phyloP scores from a whole-genome alignment of 2,113 vertebrate genomes.

The Menidia beryllina region DNA sequence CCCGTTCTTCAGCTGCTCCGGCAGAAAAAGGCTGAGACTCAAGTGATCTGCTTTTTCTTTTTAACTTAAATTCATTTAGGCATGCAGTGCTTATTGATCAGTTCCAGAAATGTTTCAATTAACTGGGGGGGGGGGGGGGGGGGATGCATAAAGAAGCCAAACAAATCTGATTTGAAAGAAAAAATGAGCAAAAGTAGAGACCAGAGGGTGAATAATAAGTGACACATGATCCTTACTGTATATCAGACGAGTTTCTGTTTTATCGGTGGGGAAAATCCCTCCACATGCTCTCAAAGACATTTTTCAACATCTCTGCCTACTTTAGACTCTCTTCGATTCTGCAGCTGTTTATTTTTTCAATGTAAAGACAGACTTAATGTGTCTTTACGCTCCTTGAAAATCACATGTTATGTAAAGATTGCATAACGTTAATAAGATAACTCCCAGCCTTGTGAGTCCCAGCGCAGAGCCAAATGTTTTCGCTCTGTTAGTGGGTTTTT shows the following conservation, averaged over 20 bases:
- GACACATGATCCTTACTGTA: not conserved
- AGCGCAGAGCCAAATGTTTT: not conserved
- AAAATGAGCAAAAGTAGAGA: not conserved
- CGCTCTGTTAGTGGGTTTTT: not conserved
- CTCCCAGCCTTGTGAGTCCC: not conserved
- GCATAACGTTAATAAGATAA: conserved; percentile 2
- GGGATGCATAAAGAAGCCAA: not conserved
- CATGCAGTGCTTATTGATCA: not conserved
- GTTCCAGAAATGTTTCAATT: not conserved
- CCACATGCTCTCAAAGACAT: not conserved
- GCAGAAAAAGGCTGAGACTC: too few relatives aligned
- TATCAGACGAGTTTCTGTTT: conserved; percentile 4
- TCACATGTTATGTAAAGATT: conserved; percentile 10
- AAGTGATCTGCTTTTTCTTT: not conserved
- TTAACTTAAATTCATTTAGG: not conserved
- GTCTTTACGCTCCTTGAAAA: not conserved
- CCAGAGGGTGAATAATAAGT: not conserved
- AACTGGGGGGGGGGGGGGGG: too few relatives aligned
- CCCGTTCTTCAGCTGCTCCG: too few relatives aligned
- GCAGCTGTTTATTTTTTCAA: too few relatives aligned
- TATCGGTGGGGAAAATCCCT: not conserved
- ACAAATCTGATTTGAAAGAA: not conserved
- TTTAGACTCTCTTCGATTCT: not conserved
- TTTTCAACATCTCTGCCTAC: not conserved
- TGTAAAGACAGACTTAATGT: too few relatives aligned